Conservation (phyloP, 2,113 vertebrate genomes). For the Ardeotis arabs region DNA sequence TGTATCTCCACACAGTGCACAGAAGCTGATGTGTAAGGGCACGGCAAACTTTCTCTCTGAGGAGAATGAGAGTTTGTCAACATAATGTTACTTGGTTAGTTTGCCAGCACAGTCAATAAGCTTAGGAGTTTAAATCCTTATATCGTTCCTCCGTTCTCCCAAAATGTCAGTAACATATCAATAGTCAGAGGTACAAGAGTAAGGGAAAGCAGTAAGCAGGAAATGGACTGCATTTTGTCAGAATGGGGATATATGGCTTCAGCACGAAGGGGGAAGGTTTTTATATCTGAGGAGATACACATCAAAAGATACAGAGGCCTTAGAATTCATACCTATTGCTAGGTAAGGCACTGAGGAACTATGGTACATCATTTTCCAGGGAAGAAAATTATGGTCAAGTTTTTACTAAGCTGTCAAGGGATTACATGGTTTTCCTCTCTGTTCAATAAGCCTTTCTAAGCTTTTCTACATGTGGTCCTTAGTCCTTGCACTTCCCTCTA, state of each 20-base stretch:
- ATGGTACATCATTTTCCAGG: background rate
- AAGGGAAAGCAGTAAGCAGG: background rate
- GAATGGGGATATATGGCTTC: background rate
- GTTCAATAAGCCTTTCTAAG: background rate
- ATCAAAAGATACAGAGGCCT: background rate
- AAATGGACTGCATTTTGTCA: background rate
- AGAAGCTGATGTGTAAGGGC: background rate
- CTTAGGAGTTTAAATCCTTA: background rate
- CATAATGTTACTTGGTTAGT: background rate
- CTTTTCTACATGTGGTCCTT: background rate
- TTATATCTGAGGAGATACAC: background rate
- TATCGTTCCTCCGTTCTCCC: background rate
- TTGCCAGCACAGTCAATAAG: background rate
- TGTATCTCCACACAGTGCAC: background rate
- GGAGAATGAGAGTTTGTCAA: background rate
- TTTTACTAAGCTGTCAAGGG: background rate
- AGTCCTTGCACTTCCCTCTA: background rate
- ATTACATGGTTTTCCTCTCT: background rate
- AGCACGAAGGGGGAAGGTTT: background rate
- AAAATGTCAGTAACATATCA: background rate
- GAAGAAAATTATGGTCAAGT: background rate
- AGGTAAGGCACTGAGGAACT: background rate
- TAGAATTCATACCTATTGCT: background rate
- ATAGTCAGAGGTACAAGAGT: background rate
- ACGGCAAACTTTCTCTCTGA: background rate